A percentile compares a stretch with the other conserved stretches of the same genome.
Evolutionary conservation across 2,797 vertebrate genomes (phyloP).

Genomic region (Sciurus carolinensis): DNA sequence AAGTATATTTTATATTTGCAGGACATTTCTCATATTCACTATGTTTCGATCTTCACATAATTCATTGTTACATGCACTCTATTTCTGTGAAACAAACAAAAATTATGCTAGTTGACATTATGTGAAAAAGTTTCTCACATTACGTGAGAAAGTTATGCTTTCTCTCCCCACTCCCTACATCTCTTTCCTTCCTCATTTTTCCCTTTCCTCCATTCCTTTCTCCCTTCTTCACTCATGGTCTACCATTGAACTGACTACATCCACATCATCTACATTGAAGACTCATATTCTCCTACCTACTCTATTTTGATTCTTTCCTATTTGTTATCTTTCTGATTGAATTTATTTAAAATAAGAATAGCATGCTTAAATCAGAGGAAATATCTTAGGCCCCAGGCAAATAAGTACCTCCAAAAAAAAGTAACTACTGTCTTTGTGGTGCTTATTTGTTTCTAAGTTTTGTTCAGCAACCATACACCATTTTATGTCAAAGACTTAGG

Average conservation of each 20-base stretch:
- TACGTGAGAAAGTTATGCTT: neutral
- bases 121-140: too few species aligned
- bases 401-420: slow-evolving; percentile 5
- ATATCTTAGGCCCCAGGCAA: neutral
- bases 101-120: too few species aligned
- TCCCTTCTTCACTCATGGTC: neutral
- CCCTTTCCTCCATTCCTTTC: too few species aligned
- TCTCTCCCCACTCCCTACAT: neutral
- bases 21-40: neutral
- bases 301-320: neutral
- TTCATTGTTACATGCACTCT: neutral
- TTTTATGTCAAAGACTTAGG: neutral
- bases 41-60: neutral
- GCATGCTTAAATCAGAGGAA: neutral
- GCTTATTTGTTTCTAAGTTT: neutral
- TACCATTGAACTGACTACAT: neutral
- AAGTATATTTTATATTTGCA: neutral
- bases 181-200: neutral
- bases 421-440: neutral
- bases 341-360: slow-evolving; percentile 3
- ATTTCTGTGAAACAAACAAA: neutral
- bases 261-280: neutral
- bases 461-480: neutral
- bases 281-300: neutral
- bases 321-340: neutral